Percentiles rank a stretch among this genome's conserved stretches.
Conservation (phyloP, 2,113 vertebrate genomes). For the Chiloscyllium plagiosum region DNA sequence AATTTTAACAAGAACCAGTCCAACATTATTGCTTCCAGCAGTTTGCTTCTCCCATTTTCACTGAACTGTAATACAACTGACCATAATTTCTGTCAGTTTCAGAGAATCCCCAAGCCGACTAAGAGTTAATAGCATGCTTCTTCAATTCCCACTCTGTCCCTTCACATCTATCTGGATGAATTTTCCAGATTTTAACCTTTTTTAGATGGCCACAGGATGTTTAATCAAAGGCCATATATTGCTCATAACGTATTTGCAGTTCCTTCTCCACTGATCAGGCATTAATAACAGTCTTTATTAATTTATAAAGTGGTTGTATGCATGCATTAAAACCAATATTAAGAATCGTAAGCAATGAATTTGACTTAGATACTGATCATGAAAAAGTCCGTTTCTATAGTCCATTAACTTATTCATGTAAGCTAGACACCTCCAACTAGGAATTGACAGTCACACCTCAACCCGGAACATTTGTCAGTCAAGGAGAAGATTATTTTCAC, state of each 20-base stretch:
- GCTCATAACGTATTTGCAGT: too few relatives aligned
- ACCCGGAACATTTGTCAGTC: neutral
- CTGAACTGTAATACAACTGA: neutral
- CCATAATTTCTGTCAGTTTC: neutral
- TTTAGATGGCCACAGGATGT: too few relatives aligned
- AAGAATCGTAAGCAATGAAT: neutral
- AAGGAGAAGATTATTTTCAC: neutral
- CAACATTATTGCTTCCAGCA: neutral
- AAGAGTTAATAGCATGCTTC: neutral
- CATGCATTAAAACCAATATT: neutral
- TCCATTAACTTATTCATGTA: neutral
- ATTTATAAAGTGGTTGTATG: neutral
- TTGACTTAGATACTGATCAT: neutral
- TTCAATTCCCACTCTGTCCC: neutral
- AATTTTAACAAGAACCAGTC: neutral
- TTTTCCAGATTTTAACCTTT: too few relatives aligned
- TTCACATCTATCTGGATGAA: too few relatives aligned
- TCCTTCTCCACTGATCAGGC: too few relatives aligned
- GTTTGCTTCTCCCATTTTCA: neutral
- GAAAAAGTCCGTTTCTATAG: neutral
- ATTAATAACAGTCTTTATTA: neutral
- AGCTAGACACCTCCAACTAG: too few relatives aligned
- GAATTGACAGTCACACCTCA: neutral
- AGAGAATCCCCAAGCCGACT: neutral
- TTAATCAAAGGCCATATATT: too few relatives aligned